Evolutionary conservation across 23 tunicate genomes (phyloP).

Genomic region (Styela plicata): DNA sequence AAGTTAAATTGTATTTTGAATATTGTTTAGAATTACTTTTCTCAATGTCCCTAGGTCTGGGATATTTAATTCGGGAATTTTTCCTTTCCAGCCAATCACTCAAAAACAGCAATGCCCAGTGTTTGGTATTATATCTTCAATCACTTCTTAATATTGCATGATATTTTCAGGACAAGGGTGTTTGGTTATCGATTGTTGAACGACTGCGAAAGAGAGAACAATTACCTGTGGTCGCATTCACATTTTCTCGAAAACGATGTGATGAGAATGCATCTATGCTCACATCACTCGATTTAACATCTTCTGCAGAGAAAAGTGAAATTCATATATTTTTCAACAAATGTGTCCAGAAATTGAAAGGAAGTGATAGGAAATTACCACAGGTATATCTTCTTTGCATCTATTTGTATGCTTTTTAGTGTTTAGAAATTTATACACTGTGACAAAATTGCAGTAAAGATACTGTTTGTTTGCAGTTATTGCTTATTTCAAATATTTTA

Average conservation of each 20-base stretch:
- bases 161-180: conserved; percentile 52
- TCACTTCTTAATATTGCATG: not conserved
- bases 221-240: conserved; percentile 94
- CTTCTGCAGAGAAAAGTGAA: conserved; percentile 85
- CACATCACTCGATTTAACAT: conserved; percentile 77
- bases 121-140: too few relatives aligned
- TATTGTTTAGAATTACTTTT: too few relatives aligned
- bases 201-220: conserved; percentile 68
- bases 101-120: too few relatives aligned
- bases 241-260: conserved; percentile 83
- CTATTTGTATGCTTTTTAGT: not conserved
- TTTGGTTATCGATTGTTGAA: conserved; percentile 85
- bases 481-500: too few relatives aligned
- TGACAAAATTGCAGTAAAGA: too few relatives aligned
- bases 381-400: conserved; percentile 36
- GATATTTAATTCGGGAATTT: too few relatives aligned
- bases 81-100: too few relatives aligned
- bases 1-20: too few relatives aligned
- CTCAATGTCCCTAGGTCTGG: too few relatives aligned
- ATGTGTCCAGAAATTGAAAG: conserved; percentile 79
- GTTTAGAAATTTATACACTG: not conserved
- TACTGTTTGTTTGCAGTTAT: too few relatives aligned
- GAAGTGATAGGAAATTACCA: conserved; percentile 68
- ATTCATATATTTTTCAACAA: conserved; percentile 79
- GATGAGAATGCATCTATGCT: conserved; percentile 84